Conservation (phyloP, 2,113 vertebrate species). For the Ariopsis seemanni region DNA sequence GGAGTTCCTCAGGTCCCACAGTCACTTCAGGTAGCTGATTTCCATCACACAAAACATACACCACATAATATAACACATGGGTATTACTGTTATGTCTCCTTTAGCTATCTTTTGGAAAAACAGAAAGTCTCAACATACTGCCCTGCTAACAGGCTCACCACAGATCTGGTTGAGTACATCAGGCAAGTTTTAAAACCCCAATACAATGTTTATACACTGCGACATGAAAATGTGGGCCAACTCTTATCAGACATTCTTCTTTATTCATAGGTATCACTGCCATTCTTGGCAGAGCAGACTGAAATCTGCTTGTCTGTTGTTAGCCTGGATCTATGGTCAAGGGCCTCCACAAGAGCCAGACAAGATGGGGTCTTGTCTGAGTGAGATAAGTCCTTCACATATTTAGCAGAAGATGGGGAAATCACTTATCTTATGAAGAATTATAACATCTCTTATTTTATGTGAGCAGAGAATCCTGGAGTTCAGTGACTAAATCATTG, state of each 20-base stretch:
- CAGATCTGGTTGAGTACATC: neutral
- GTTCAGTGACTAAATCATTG: too few species aligned
- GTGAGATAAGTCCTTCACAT: constrained; percentile 24
- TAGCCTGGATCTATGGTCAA: neutral
- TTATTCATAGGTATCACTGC: neutral
- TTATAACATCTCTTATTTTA: too few species aligned
- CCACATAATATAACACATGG: neutral
- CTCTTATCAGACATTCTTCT: neutral
- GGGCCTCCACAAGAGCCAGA: constrained; percentile 23
- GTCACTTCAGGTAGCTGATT: constrained; percentile 14
- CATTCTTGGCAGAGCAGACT: too few species aligned
- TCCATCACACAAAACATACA: neutral
- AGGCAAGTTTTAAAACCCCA: neutral
- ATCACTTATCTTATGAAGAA: neutral
- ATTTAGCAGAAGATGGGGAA: neutral
- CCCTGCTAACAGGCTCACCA: neutral
- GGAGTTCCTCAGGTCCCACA: neutral
- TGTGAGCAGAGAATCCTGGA: too few species aligned
- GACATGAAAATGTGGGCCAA: neutral
- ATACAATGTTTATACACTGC: too few species aligned
- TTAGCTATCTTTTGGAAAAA: neutral
- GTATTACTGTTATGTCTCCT: neutral
- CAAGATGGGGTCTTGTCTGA: constrained; percentile 29
- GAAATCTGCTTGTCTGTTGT: constrained; percentile 31
- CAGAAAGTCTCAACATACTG: neutral